Evolutionary conservation across 2,888 invertebrate species (phyloP), one percentile per base, ranked within the genome.

Genomic region (Epicampocera succincta): DNA sequence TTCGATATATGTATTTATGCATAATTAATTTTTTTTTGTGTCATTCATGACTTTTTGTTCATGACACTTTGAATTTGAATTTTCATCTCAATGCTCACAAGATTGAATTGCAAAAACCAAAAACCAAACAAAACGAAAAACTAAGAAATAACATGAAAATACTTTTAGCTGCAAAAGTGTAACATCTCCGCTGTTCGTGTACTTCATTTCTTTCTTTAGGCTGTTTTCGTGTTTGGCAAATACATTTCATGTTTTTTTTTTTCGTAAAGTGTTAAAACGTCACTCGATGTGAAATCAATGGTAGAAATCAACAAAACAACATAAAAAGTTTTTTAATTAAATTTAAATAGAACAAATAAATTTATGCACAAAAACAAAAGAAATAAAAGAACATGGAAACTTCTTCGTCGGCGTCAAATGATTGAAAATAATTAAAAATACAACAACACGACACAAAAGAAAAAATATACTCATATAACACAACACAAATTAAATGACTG

Each of bases 271-370:
- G 84, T 82, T 77, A 75, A 84, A 84, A 77, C 84, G 83, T 84
- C 83, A 76, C 72, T 83, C 79, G 83, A 84, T 84, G 84, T 80
- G 72, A 80, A 84, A 85, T 84, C 84, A 84, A 85, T 82, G 84
- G 83, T 84, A 72, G 83, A 78, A 78, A 84, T 84, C 83, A 79
- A 68, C 68, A 66, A 84, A 85, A 71, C 19, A 71, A 66, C 17
- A 66, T 11, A 54, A 69, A 69, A 68, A 63, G 19, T 81, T 85
- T 84, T 85, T 85, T 84, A 85, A 85, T 85, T 85, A 85, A 85
- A 85, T 74, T 71, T 80, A 84, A 78, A 80, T 71, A 65, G 54
- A 83, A 82, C 65, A 76, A 71, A 78, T 3, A 68, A 81, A 77
- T 81, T 76, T 77, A 77, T 77, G 68, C 63, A 77, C 21, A 48